phyloP scores from a whole-genome alignment of 2,888 invertebrate species.

The Pomacea canaliculata region DNA sequence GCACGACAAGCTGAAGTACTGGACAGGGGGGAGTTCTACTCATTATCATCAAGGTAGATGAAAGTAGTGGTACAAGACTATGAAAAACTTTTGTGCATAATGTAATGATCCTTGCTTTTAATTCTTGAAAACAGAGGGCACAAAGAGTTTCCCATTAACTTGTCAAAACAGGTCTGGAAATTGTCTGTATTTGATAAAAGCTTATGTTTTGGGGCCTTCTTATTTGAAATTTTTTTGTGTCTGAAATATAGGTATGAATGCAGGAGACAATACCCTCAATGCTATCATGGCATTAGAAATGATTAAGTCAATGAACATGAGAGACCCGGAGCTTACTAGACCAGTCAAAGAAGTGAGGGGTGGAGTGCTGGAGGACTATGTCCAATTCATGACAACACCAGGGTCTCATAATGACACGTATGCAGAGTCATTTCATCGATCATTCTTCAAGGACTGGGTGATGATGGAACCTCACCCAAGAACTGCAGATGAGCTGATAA shows the following conservation, averaged over 20 bases:
- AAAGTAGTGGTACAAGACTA: too few relatives aligned
- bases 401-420: conserved; percentile 61
- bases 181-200: too few relatives aligned
- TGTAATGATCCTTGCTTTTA: too few relatives aligned
- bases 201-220: too few relatives aligned
- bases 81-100: too few relatives aligned
- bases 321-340: conserved; percentile 46
- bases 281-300: conserved; percentile 51
- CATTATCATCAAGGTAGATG: conserved; percentile 62
- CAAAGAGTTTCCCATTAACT: too few relatives aligned
- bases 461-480: conserved; percentile 36
- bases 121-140: too few relatives aligned
- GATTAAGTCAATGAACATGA: conserved; percentile 47
- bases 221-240: neutral
- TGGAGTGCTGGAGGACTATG: conserved; percentile 56
- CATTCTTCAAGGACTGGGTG: conserved; percentile 61
- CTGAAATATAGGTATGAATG: conserved; percentile 55
- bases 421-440: conserved; percentile 61
- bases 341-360: conserved; percentile 45
- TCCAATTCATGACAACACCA: conserved; percentile 63
- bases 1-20: conserved; percentile 62
- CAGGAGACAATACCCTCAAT: conserved; percentile 63
- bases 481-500: conserved; percentile 44
- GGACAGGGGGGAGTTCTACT: conserved; percentile 47
- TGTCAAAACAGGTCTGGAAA: too few relatives aligned